Percentiles rank a stretch among this genome's conserved stretches.
These are phyloP conservation scores for Drosophila burlai DNA, from an alignment of 1,140 invertebrate species.

Conservation along the genomic window DNA sequence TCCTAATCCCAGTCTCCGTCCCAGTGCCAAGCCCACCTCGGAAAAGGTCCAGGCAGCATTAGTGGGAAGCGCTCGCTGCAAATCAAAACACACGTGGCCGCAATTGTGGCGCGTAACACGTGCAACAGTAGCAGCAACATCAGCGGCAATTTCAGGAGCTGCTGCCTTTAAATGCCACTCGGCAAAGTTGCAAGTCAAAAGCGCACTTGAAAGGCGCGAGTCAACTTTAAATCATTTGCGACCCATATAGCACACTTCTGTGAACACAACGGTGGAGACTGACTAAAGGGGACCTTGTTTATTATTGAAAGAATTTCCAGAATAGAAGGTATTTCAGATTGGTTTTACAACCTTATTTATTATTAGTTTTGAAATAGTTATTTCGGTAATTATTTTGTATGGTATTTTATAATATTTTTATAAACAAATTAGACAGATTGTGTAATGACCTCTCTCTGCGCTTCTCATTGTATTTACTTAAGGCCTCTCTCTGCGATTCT, in stretches of 20 bases:
- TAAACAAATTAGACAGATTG: neutral
- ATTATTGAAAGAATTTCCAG: too few relatives aligned
- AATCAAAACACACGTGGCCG: conserved; percentile 85
- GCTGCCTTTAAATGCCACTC: conserved; percentile 57
- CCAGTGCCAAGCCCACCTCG: conserved; percentile 12
- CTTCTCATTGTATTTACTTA: neutral
- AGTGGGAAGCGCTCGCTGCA: conserved; percentile 77
- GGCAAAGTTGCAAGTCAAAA: conserved; percentile 75
- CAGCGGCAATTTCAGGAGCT: conserved; percentile 13
- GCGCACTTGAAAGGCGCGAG: conserved; percentile 72
- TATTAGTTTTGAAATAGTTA: neutral
- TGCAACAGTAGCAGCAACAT: conserved; percentile 63
- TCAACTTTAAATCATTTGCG: conserved; percentile 67
- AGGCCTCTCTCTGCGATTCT: neutral
- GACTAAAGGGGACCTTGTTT: neutral
- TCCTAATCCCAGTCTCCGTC: conserved; percentile 25
- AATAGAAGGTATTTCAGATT: neutral
- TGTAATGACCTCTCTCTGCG: neutral
- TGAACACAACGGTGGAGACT: conserved; percentile 17
- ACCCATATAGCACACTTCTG: conserved; percentile 46
- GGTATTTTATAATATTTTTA: neutral
- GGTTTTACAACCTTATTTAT: too few relatives aligned
- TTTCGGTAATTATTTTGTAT: neutral
- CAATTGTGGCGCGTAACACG: conserved; percentile 83
- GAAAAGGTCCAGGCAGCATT: conserved; percentile 51